phyloP scores from a whole-genome alignment of 2,113 vertebrate species.

The Actenoides lindsayi region DNA sequence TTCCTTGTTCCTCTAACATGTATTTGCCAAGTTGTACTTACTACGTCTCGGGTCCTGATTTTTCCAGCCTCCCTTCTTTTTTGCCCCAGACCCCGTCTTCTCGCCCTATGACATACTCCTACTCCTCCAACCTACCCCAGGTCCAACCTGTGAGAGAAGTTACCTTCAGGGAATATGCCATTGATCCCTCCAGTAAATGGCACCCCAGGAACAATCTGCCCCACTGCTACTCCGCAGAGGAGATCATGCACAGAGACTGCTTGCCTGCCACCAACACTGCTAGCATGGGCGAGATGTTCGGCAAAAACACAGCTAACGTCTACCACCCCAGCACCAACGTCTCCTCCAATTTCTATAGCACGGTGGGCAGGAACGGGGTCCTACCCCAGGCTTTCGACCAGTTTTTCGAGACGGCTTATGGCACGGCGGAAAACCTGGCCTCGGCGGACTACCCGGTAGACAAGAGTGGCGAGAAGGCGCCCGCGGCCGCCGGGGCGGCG shows the following conservation, averaged over 20 bases:
- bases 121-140: slow-evolving; percentile 95
- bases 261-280: slow-evolving; percentile 84
- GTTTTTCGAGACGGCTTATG: slow-evolving; percentile 97
- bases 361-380: slow-evolving; percentile 93
- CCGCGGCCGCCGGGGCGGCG: slow-evolving; percentile 78
- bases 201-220: slow-evolving; percentile 94
- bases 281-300: slow-evolving; percentile 90
- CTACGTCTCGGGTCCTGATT: slow-evolving; percentile 98
- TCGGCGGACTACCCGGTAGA: slow-evolving; percentile 83
- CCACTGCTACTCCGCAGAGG: slow-evolving; percentile 94
- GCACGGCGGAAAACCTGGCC: slow-evolving; percentile 82
- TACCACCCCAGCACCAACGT: slow-evolving; percentile 87
- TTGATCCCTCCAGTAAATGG: slow-evolving; percentile 96
- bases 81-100: slow-evolving; percentile 97
- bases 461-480: slow-evolving; percentile 81
- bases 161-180: slow-evolving; percentile 98
- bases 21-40: slow-evolving; percentile 99
- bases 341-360: slow-evolving; percentile 89
- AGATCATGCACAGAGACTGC: slow-evolving; percentile 96
- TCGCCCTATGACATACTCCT: slow-evolving; percentile 96
- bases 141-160: slow-evolving; percentile 98
- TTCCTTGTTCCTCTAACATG: slow-evolving; percentile 97
- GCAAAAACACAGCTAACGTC: slow-evolving; percentile 87
- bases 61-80: slow-evolving; percentile 97
- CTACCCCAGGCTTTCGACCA: slow-evolving; percentile 97